A percentile compares a stretch with the other conserved stretches of the same genome.
Conservation (phyloP, 2,888 invertebrate species). For the Nebria salina region DNA sequence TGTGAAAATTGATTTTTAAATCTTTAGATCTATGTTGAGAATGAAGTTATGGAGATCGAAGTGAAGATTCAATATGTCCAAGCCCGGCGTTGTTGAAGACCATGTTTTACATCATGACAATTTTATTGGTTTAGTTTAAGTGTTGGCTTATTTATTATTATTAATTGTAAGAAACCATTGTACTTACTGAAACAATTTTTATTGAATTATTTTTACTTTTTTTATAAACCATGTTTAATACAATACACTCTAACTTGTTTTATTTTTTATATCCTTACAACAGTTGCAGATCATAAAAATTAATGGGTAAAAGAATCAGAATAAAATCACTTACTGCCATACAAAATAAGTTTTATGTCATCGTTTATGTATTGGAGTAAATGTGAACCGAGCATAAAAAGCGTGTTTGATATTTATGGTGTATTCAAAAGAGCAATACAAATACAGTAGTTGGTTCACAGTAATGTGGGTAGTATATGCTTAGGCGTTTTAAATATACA, state of each 20-base stretch:
- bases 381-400: too few relatives aligned
- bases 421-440: too few relatives aligned
- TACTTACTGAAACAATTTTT: conserved; percentile 6
- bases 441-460: too few relatives aligned
- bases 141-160: neutral
- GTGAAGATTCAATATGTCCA: conserved; percentile 52
- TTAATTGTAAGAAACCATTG: conserved; percentile 2
- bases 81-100: conserved; percentile 2
- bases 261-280: too few relatives aligned
- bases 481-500: too few relatives aligned
- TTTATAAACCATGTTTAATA: neutral
- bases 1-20: neutral
- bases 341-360: too few relatives aligned
- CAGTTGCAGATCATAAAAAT: too few relatives aligned
- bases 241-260: neutral
- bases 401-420: too few relatives aligned
- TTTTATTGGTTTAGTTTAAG: neutral
- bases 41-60: conserved; percentile 54
- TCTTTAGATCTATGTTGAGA: conserved; percentile 53
- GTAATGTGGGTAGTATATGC: too few relatives aligned
- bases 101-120: neutral
- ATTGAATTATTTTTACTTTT: conserved; percentile 5
- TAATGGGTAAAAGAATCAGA: too few relatives aligned
- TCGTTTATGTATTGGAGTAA: too few relatives aligned
- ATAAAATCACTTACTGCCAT: too few relatives aligned